Percentiles rank a stretch among this genome's conserved stretches.
These are phyloP conservation scores for Blera fallax DNA, from an alignment of 2,888 invertebrate species.

Conservation along the genomic window DNA sequence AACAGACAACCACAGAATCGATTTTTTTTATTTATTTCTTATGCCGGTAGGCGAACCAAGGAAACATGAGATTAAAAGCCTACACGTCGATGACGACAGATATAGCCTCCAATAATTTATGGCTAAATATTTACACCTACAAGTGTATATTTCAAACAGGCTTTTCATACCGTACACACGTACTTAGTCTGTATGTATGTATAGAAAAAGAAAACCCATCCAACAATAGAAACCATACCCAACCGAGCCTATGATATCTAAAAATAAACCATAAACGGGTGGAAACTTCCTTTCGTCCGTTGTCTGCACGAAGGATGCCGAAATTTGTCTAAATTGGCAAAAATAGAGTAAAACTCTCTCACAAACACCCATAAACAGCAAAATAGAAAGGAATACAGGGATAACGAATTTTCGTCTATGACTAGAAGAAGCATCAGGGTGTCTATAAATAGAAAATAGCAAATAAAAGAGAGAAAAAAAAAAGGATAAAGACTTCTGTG, in stretches of 20 bases:
- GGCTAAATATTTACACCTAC: slow-evolving; percentile 32
- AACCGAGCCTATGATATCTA: slow-evolving; percentile 29
- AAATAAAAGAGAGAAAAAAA: slow-evolving; percentile 11
- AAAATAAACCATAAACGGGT: slow-evolving; percentile 43
- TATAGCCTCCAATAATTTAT: slow-evolving; percentile 13
- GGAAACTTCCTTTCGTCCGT: slow-evolving; percentile 35
- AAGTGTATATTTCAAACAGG: background rate
- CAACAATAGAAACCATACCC: slow-evolving; percentile 19
- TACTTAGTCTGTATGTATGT: too few species aligned
- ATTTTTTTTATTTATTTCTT: background rate
- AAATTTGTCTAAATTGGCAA: slow-evolving; percentile 23
- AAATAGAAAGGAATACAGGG: slow-evolving; percentile 11
- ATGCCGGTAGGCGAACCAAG: background rate
- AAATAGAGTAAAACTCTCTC: slow-evolving; percentile 17
- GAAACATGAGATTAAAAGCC: background rate
- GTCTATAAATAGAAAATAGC: slow-evolving; percentile 55
- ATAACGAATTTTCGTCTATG: slow-evolving; percentile 30
- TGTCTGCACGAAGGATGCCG: slow-evolving; percentile 40
- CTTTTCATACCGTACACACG: background rate
- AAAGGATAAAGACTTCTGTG: slow-evolving; percentile 16
- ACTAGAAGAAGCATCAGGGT: slow-evolving; percentile 26
- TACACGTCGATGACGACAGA: slow-evolving; percentile 41
- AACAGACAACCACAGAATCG: background rate
- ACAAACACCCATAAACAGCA: background rate
- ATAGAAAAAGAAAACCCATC: background rate